Evolutionary conservation across 2,113 vertebrate genomes (phyloP).

Genomic region (Amia ocellicauda): DNA sequence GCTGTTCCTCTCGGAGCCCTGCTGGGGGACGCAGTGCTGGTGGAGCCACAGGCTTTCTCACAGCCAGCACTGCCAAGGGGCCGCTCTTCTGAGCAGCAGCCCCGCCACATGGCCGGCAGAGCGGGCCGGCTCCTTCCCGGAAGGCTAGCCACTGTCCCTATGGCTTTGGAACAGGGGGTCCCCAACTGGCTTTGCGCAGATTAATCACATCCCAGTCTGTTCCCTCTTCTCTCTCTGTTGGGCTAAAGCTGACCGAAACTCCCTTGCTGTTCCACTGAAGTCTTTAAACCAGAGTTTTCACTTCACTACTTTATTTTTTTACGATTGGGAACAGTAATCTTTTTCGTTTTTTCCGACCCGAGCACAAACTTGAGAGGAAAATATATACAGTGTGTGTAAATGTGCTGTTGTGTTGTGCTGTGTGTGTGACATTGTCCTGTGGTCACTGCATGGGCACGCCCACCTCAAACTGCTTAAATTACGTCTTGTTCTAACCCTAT

Average conservation of each 20-base stretch:
- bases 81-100: constrained; percentile 44
- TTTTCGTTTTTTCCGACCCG: too few species aligned
- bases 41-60: constrained; percentile 58
- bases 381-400: too few species aligned
- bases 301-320: too few species aligned
- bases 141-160: constrained; percentile 45
- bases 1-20: constrained; percentile 53
- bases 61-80: constrained; percentile 49
- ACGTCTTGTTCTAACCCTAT: too few species aligned
- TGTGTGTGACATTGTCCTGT: too few species aligned
- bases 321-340: too few species aligned
- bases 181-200: constrained; percentile 68
- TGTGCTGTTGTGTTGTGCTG: too few species aligned
- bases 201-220: constrained; percentile 73
- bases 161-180: constrained; percentile 61
- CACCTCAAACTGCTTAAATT: too few species aligned
- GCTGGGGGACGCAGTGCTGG: constrained; percentile 58
- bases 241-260: constrained; percentile 45
- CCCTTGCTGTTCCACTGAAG: not conserved
- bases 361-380: too few species aligned
- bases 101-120: constrained; percentile 51
- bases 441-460: too few species aligned
- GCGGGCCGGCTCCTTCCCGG: constrained; percentile 43
- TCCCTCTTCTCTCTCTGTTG: constrained; percentile 64
- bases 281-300: too few species aligned